Base-by-base conservation (phyloP, 2,113 vertebrate genomes). In the Campylomormyrus numenius region DNA sequence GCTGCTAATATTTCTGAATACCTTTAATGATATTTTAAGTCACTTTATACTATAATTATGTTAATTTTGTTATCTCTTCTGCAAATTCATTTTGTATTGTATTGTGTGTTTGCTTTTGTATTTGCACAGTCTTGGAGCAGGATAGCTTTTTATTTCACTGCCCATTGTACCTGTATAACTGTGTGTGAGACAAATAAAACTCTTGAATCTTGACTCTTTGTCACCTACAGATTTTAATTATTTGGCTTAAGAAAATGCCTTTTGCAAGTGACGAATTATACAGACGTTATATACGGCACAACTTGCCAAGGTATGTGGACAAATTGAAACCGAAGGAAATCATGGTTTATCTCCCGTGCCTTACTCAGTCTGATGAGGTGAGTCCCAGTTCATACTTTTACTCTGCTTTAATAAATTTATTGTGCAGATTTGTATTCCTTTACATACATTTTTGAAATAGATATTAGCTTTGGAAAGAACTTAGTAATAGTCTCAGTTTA, bases 341-440 rank as follows among this genome's bases (percentile, higher is more conserved):
- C 15, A 1, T 96, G 0, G 3, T 90, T 45, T 8, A 95, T 70
- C 94, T 96, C 88, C 88, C 93, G 0, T 96, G 95, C 88, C 88
- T 96, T 91, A 96, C 96, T 3, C 9, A 52, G 48, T 89, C 94
- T 9, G 96, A 96, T 94, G 91, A 88, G 94, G 96, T 96, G 91
- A 85, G 92, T 90, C 46, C 53, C 9, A 15, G 2, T 46, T 48
- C 3, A 49, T 15, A 35, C 17, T 19, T 17, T 80, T 5, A 62
- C 58, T 62, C 21, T 62, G 7, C 7, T 10, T 62, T n/a, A 62
- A n/a, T n/a, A 58, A 10, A 9, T 45, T n/a, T 27, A 21, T 58
- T 56, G 35, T 56, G 21, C 58, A 27, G 48, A 24, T 56, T 48
- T 42, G 70, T 24, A 62, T 17, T 53, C n/a, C 10, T 21, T 88